Evolutionary conservation across 92 coral and sea anemone genomes (phyloP).

Genomic region (Plumapathes pennacea): DNA sequence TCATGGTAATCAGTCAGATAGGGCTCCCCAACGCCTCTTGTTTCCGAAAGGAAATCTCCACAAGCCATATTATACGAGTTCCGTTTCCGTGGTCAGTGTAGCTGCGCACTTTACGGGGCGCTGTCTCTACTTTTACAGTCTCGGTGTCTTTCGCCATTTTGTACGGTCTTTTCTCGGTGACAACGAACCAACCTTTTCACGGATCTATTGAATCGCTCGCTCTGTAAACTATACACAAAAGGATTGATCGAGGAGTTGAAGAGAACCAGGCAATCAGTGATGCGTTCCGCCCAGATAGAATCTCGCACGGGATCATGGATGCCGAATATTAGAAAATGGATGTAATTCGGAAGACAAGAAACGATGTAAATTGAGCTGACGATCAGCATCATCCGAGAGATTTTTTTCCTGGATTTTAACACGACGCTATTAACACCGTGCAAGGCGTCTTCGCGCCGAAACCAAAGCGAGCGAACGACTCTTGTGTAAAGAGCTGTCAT

Average conservation of each 20-base stretch:
- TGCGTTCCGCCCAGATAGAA: slow-evolving; percentile 41
- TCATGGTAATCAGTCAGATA: too few species aligned
- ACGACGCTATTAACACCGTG: slow-evolving; percentile 42
- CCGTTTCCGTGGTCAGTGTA: too few species aligned
- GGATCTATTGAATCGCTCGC: slow-evolving; percentile 51
- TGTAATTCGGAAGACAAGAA: too few species aligned
- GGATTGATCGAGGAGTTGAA: slow-evolving; percentile 62
- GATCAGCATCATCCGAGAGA: slow-evolving; percentile 53
- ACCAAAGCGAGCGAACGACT: slow-evolving; percentile 50
- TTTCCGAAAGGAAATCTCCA: too few species aligned
- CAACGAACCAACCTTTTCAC: slow-evolving; percentile 15
- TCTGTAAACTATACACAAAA: slow-evolving; percentile 49
- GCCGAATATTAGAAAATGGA: too few species aligned
- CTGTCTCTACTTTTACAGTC: too few species aligned
- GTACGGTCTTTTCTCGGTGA: too few species aligned
- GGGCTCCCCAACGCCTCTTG: too few species aligned
- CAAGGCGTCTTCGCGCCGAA: slow-evolving; percentile 9
- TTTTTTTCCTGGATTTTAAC: slow-evolving; percentile 50
- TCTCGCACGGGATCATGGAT: too few species aligned
- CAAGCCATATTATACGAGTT: too few species aligned
- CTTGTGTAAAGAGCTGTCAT: slow-evolving; percentile 46
- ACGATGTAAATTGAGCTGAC: slow-evolving; percentile 28
- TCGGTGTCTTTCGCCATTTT: too few species aligned
- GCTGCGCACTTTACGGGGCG: too few species aligned
- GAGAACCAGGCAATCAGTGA: slow-evolving; percentile 38